These are phyloP conservation scores for Limenitis camilla DNA, from an alignment of 2,888 invertebrate species.

Conservation along the genomic window DNA sequence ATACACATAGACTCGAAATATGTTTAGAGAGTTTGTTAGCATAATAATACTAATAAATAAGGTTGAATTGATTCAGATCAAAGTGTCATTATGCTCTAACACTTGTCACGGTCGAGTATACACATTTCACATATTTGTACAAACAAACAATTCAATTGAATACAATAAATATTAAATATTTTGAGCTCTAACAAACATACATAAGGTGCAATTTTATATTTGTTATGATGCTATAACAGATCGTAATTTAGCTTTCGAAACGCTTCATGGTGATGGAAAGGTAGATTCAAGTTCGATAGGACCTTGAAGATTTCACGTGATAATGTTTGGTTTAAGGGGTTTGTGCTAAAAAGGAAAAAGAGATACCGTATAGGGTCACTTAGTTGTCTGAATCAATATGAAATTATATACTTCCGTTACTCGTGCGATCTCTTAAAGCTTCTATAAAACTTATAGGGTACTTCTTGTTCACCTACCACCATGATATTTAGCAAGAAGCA, in stretches of 20 bases:
- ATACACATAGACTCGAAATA: not conserved
- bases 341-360: too few species aligned
- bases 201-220: not conserved
- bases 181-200: not conserved
- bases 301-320: conserved; percentile 14
- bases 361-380: too few species aligned
- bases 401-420: too few species aligned
- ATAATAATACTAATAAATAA: not conserved
- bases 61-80: not conserved
- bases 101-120: not conserved
- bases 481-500: too few species aligned
- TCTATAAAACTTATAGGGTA: too few species aligned
- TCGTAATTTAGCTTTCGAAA: conserved; percentile 10
- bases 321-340: too few species aligned
- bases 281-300: conserved; percentile 7
- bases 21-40: not conserved
- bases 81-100: not conserved
- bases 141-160: not conserved
- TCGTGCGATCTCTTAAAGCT: too few species aligned
- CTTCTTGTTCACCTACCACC: too few species aligned
- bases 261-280: conserved; percentile 5
- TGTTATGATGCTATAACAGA: not conserved
- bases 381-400: too few species aligned
- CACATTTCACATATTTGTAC: not conserved
- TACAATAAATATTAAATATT: not conserved